Percentiles rank a stretch among this genome's conserved stretches.
Evolutionary conservation across 1,140 invertebrate genomes (phyloP).

Genomic region (Polypedilum vanderplanki): DNA sequence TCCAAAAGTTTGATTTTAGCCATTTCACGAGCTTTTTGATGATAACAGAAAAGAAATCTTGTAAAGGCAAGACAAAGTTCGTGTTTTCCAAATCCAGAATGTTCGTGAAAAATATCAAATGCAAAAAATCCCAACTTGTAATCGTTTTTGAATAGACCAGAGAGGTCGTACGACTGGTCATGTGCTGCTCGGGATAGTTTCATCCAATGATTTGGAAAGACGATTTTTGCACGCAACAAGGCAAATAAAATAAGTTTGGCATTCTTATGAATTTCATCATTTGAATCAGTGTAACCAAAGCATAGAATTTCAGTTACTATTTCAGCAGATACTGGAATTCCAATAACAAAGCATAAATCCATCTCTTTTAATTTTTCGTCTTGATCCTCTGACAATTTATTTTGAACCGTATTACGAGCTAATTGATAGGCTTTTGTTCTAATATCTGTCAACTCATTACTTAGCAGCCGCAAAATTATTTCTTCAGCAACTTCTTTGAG

Average conservation of each 20-base stretch:
- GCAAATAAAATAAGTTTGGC: slow-evolving; percentile 2
- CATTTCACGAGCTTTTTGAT: slow-evolving; percentile 24
- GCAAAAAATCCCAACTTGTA: background rate
- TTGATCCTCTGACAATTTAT: background rate
- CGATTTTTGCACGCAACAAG: background rate
- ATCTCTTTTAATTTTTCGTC: background rate
- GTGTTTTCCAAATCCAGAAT: background rate
- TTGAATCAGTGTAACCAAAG: background rate
- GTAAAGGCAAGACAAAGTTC: background rate
- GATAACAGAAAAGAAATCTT: background rate
- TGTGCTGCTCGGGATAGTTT: too few species aligned
- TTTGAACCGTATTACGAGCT: background rate
- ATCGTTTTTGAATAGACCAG: background rate
- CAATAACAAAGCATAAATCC: background rate
- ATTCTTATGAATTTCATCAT: background rate
- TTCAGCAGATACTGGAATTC: background rate
- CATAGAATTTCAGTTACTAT: slow-evolving; percentile 8
- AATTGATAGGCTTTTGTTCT: background rate
- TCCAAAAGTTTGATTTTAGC: background rate
- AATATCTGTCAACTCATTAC: background rate
- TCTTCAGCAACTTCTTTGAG: background rate
- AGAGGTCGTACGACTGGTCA: background rate
- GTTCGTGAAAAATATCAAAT: slow-evolving; percentile 4
- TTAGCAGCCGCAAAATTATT: background rate
- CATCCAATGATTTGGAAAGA: background rate